Evolutionary conservation across 2,888 invertebrate species (phyloP).

Genomic region (Hydropsyche betteni): DNA sequence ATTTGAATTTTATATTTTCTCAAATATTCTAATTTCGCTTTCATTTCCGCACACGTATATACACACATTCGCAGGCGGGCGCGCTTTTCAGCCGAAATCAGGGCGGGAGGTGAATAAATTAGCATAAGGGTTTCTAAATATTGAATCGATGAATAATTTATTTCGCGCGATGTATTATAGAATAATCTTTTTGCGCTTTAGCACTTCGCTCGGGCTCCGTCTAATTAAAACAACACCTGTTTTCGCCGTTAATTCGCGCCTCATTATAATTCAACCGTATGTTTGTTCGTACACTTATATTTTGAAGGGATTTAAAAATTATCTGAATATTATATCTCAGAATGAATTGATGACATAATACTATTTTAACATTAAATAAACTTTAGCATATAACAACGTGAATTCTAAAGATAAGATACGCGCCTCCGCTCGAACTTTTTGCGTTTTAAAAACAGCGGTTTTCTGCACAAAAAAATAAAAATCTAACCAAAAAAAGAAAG

Average conservation of each 20-base stretch:
- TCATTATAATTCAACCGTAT: not conserved
- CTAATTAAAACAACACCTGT: constrained; percentile 29
- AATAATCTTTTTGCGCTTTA: constrained; percentile 36
- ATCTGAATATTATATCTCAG: no score
- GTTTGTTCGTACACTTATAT: not conserved
- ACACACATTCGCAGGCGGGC: not conserved
- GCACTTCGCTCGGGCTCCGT: constrained; percentile 2
- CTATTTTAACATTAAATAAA: no score
- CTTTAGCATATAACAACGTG: no score
- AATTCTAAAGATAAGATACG: no score
- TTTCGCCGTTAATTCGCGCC: not conserved
- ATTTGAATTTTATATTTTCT: constrained; percentile 32
- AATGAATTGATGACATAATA: no score
- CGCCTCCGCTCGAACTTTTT: no score
- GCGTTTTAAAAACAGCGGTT: no score
- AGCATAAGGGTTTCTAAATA: constrained; percentile 36
- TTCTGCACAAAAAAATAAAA: no score
- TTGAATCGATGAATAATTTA: constrained; percentile 41
- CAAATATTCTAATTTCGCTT: constrained; percentile 33
- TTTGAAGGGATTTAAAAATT: not conserved
- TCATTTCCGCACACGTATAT: constrained; percentile 28
- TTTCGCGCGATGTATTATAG: constrained; percentile 19
- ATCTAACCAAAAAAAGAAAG: no score
- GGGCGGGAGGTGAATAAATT: constrained; percentile 34
- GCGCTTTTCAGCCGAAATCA: constrained; percentile 6